Evolutionary conservation across 2,888 invertebrate genomes (phyloP).

Genomic region (Cheilosia vulpina): DNA sequence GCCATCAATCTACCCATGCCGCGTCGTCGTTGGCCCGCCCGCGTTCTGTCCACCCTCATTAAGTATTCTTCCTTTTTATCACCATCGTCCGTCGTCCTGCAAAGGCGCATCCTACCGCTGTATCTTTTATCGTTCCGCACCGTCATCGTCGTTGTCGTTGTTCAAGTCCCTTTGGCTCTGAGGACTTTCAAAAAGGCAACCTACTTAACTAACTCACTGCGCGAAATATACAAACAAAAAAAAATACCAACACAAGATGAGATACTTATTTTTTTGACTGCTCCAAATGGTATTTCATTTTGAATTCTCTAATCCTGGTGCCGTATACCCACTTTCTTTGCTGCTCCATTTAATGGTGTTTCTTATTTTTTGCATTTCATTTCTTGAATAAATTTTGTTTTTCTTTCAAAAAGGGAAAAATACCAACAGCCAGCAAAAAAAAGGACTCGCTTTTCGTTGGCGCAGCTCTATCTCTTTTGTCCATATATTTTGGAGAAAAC

Average conservation of each 20-base stretch:
- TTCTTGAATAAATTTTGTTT: constrained; percentile 59
- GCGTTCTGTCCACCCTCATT: constrained; percentile 53
- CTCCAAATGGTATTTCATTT: constrained; percentile 66
- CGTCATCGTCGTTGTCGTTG: constrained; percentile 2
- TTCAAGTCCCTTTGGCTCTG: constrained; percentile 5
- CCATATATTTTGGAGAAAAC: constrained; percentile 19
- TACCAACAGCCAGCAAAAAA: constrained; percentile 13
- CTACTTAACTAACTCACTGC: constrained; percentile 45
- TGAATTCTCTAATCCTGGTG: constrained; percentile 35
- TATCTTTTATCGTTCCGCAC: constrained; percentile 42
- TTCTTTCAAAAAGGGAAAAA: constrained; percentile 31
- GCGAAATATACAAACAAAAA: not conserved
- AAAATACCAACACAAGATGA: constrained; percentile 20
- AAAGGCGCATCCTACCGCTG: constrained; percentile 30
- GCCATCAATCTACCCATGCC: constrained; percentile 61
- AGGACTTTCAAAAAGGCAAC: constrained; percentile 42
- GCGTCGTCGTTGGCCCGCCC: not conserved
- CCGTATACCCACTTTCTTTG: constrained; percentile 3
- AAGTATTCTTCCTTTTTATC: constrained; percentile 64
- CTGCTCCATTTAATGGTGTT: constrained; percentile 45
- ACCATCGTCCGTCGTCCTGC: constrained; percentile 41
- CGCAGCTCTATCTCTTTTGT: constrained; percentile 32
- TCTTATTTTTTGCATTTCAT: constrained; percentile 11
- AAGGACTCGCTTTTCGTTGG: constrained; percentile 8
- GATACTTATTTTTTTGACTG: constrained; percentile 50